Base-by-base conservation (phyloP, 2,888 invertebrate genomes). In the Bembecia ichneumoniformis region DNA sequence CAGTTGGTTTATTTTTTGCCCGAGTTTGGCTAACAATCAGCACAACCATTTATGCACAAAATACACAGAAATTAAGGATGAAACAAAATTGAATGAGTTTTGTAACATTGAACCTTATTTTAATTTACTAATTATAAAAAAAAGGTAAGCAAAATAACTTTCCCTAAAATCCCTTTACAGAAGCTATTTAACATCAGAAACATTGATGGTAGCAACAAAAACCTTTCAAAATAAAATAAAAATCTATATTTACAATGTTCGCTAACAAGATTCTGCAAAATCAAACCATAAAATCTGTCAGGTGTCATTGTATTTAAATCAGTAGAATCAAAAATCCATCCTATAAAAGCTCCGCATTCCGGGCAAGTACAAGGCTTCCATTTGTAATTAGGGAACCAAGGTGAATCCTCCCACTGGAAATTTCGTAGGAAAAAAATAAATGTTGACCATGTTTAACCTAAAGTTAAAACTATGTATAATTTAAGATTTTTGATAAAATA, bases 381-480 rank as follows among this genome's bases (percentile, higher is more conserved):
- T 3, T 72, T 75, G 68, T 88, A 90, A 16, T 89, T 90, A 50
- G 89, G 89, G 71, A 87, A 91, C 90, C 90, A 91, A 52, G 86
- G 82, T 54, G 86, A 74, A 47, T 78, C 77, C 53, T 83, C 78
- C 90, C 89, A 90, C 88, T 88, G 75, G 16, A 80, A 82, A 54
- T 50, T 52, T 46, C 53, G 4, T 28, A 28, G 53, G 46, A 40
- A 45, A 48, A 50, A 40, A 4, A n/a, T 36, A 40, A 40, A n/a
- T 40, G 1, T 5, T n/a, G 7, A 14, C 7, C n/a, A n/a, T 40
- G 1, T 5, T n/a, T 40, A 14, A 40, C n/a, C n/a, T 14, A 40
- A 9, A 40, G n/a, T 40, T 40, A n/a, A n/a, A n/a, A 40, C 40
- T 11, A 40, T 13, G 13, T 40, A 35, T 35, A 28, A 28, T 28